Conservation (phyloP, 2,113 vertebrate genomes). For the Gambusia holbrooki region DNA sequence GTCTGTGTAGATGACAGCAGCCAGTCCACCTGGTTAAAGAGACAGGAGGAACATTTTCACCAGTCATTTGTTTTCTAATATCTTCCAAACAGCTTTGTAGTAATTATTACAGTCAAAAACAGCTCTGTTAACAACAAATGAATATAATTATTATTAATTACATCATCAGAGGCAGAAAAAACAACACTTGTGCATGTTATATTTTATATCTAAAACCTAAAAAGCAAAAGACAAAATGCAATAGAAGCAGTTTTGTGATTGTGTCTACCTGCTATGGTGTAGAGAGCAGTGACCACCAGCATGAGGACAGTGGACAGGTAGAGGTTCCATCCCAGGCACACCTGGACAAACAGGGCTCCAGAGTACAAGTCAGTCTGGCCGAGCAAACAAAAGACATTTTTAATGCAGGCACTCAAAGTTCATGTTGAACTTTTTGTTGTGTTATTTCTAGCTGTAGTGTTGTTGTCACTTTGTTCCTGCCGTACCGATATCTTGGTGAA, state of each 20-base stretch:
- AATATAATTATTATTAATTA: background rate
- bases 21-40: constrained; percentile 85
- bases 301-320: constrained; percentile 88
- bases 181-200: background rate
- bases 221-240: background rate
- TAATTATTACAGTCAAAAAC: background rate
- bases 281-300: constrained; percentile 87
- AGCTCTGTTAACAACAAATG: background rate
- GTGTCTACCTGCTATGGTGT: constrained; percentile 87
- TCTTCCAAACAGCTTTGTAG: background rate
- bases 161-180: background rate
- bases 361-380: constrained; percentile 89
- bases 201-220: background rate
- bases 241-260: background rate
- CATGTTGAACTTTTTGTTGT: background rate
- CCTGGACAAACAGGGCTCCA: constrained; percentile 89
- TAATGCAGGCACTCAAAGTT: background rate
- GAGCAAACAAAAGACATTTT: constrained; percentile 9
- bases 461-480: background rate
- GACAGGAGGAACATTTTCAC: background rate
- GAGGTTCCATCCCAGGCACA: constrained; percentile 94
- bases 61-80: background rate
- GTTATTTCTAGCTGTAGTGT: background rate
- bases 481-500: constrained; percentile 96
- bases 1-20: constrained; percentile 90